Percentiles rank a stretch among this genome's conserved stretches.
These are phyloP conservation scores for Xenentodon cancila DNA, from an alignment of 2,797 vertebrate genomes.

Conservation along the genomic window DNA sequence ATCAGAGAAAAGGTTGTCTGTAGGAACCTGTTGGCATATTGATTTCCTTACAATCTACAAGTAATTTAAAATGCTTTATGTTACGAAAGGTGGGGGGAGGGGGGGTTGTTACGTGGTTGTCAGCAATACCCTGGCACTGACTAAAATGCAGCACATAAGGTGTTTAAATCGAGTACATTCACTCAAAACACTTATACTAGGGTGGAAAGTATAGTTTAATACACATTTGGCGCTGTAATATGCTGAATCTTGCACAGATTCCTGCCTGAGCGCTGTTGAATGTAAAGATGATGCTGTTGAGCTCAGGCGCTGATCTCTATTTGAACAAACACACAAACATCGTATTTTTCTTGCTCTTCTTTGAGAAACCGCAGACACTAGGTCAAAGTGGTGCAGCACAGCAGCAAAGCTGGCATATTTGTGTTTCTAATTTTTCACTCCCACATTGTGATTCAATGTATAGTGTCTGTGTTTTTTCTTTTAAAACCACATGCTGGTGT, in stretches of 20 bases:
- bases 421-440: conserved; percentile 47
- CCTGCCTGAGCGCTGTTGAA: background rate
- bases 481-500: background rate
- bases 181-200: no score
- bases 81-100: background rate
- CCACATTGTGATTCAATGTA: conserved; percentile 1
- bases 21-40: background rate
- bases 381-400: conserved; percentile 43
- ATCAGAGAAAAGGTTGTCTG: background rate
- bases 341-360: conserved; percentile 8
- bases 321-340: conserved; percentile 3
- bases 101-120: no score
- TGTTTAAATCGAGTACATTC: no score
- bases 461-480: no score
- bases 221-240: background rate
- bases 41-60: background rate
- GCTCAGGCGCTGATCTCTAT: conserved; percentile 1
- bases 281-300: conserved; percentile 17
- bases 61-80: background rate
- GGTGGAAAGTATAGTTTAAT: no score
- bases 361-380: conserved; percentile 25
- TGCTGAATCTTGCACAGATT: background rate
- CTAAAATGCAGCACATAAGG: no score
- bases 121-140: no score
- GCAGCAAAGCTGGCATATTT: conserved; percentile 40